Evolutionary conservation across 2,888 invertebrate species (phyloP), one percentile per base, ranked within the genome.

Genomic region (Noctuana brunneofusca): DNA sequence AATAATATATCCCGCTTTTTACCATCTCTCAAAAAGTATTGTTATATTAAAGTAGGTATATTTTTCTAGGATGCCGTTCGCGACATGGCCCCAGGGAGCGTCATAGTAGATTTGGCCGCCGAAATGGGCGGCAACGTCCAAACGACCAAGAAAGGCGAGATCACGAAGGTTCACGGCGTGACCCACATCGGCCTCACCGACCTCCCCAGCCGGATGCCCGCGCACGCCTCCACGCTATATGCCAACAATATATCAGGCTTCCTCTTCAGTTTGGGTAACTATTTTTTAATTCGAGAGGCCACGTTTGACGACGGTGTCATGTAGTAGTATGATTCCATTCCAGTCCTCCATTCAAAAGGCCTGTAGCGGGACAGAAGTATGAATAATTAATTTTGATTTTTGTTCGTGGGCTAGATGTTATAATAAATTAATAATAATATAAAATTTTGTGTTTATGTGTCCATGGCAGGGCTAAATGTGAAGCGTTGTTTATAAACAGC

Each of bases 171-270:
- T 73, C 95, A 97, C 68, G 97, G 96, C 69, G 96, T 97, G 24
- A 94, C 95, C 0, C 97, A 97, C 83, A 92, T 97, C 73, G 97
- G 97, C 14, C 92, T 96, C 66, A 97, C 97, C 0, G 97, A 97
- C 86, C 84, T 97, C 58, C 96, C 97, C 12, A 96, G 96, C 74
- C 93, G 97, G 58, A 93, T 97, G 79, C 96, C 97, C 0, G 96
- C 97, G 0, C 97, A 97, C 83, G 95, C 96, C 58, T 96, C 96
- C 27, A 96, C 96, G 0, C 90, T 97, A 20, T 97, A 97, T 79
- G 96, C 96, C n/a, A 97, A 97, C 83, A 97, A 97, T 79, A 96
- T 97, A 70, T 96, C 96, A 16, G 97, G 97, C 77, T 95, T 97
- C 72, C 86, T 97, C 8, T 86, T 97, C 1, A 96, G 96, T 56